phyloP scores from a whole-genome alignment of 1,140 invertebrate species.

The Drosophila gunungcola region DNA sequence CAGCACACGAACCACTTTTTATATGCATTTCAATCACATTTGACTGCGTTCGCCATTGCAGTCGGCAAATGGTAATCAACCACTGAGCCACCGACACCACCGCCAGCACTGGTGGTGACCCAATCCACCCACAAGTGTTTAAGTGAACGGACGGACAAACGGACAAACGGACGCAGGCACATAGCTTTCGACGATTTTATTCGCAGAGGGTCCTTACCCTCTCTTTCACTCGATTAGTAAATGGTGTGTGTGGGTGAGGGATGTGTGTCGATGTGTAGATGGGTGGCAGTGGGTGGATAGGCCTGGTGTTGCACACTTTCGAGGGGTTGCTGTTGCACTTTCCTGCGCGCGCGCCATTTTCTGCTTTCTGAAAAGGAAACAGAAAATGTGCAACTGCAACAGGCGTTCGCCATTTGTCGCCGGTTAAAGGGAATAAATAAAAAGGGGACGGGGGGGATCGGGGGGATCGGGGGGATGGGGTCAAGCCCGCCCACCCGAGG shows the following conservation, averaged over 20 bases:
- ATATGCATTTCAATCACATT: constrained; percentile 8
- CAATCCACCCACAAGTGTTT: neutral
- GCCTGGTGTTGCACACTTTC: constrained; percentile 23
- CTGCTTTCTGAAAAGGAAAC: neutral
- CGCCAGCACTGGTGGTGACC: constrained; percentile 5
- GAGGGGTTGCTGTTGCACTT: constrained; percentile 50
- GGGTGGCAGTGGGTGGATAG: constrained; percentile 13
- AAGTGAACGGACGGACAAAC: constrained; percentile 1
- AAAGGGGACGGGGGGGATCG: too few species aligned
- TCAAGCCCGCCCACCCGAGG: constrained; percentile 18
- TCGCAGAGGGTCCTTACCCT: constrained; percentile 12
- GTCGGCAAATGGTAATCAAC: constrained; percentile 22
- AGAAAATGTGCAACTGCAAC: constrained; percentile 35
- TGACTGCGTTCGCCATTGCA: constrained; percentile 45
- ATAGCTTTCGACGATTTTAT: constrained; percentile 31
- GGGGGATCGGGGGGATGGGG: neutral
- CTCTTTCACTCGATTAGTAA: neutral
- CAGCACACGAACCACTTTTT: neutral
- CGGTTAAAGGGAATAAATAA: neutral
- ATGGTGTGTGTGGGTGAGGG: neutral
- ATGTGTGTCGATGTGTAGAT: too few species aligned
- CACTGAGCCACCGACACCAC: constrained; percentile 11
- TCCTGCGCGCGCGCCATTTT: constrained; percentile 59
- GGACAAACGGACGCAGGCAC: constrained; percentile 7
- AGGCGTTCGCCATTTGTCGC: constrained; percentile 31